Evolutionary conservation across 2,113 vertebrate genomes (phyloP), one percentile per base, ranked within the genome.

Genomic region (Sinocyclocheilus anophthalmus): DNA sequence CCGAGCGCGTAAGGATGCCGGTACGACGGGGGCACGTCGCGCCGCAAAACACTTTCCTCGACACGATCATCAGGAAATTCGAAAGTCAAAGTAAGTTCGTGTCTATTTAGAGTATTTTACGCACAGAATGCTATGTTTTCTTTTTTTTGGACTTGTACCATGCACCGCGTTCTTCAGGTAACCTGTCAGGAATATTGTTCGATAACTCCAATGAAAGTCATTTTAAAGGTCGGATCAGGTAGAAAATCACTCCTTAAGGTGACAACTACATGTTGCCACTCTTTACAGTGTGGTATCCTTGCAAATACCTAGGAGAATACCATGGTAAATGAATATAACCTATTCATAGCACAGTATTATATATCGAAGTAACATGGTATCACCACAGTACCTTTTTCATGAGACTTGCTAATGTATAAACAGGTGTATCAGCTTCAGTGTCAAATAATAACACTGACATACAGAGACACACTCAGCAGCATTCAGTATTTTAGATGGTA

Each of bases 11-110:
- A 22, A 79, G 89, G 86, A 96, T 96, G 95, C 96, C 95, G 81
- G 95, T 96, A 87, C 94, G 96, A 88, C 94, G 96, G 92, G 96
- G 96, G 90, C 96, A 97, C 92, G 96, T 97, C 93, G 96, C 96
- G 63, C 96, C 96, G 61, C 96, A 97, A 93, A 97, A 97, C 93
- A 97, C 96, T 90, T 97, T 97, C 93, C 93, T 97, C 92, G 96
- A 97, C 90, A 97, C 96, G 84, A 97, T 97, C 95, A 97, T 97
- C 91, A 93, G 96, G 92, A 97, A 97, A 92, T 97, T 97, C 92
- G 96, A 97, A 91, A 96, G 96, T 87, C 96, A 96, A 91, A 95
- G 96, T 97, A 94, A 96, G 95, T 90, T 50, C 0, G 3, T 53
- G 75, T 30, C 30, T 53, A 76, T 76, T 26, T 76, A 30, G 7